Conservation (phyloP, 2,888 invertebrate genomes). For the Aphodius sticticus region DNA sequence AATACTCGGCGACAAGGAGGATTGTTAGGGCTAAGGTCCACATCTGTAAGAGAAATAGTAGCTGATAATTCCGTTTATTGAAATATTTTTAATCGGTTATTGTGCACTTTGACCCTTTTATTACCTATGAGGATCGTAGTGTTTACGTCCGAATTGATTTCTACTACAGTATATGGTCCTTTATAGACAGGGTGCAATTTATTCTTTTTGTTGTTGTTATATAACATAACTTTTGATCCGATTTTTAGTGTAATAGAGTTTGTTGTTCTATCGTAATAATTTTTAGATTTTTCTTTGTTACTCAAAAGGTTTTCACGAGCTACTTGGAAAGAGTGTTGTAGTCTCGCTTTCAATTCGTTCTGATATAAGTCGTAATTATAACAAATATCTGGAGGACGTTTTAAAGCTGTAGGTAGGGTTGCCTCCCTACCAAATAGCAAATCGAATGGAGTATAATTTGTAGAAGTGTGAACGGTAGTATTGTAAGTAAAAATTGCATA, state of each 20-base stretch:
- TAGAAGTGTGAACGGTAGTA: conserved; percentile 41
- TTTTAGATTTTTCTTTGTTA: background rate
- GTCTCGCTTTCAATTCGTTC: background rate
- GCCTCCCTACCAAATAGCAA: conserved; percentile 43
- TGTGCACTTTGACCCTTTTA: conserved; percentile 13
- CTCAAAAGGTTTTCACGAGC: conserved; percentile 4
- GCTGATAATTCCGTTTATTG: background rate
- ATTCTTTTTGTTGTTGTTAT: background rate
- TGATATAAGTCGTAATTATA: conserved; percentile 9
- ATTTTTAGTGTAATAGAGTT: conserved; percentile 4
- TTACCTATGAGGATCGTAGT: conserved; percentile 10
- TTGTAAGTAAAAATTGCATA: conserved; percentile 42
- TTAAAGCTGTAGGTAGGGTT: conserved; percentile 40
- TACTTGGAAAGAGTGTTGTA: background rate
- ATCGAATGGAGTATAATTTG: conserved; percentile 44
- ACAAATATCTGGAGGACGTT: conserved; percentile 6
- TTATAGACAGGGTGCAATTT: conserved; percentile 4
- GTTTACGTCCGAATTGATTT: conserved; percentile 16
- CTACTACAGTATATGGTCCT: background rate
- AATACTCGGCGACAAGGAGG: background rate
- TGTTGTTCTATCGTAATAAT: background rate
- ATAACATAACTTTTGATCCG: background rate
- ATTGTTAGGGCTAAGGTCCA: background rate
- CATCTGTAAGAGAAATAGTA: background rate
- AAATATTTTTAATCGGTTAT: conserved; percentile 17